Conservation (phyloP, 2,797 vertebrate genomes). For the Nasua narica region DNA sequence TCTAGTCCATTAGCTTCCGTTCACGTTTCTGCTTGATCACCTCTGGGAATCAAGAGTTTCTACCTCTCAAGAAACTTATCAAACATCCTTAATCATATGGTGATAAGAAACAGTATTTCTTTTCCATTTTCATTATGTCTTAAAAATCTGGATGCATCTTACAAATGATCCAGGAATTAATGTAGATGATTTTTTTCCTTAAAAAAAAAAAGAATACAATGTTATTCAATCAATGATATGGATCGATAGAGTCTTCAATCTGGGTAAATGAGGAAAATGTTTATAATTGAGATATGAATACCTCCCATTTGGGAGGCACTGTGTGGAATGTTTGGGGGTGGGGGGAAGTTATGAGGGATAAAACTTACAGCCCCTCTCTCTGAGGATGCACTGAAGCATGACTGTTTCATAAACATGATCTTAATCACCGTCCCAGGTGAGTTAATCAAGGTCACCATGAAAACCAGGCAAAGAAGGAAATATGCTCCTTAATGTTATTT, state of each 20-base stretch:
- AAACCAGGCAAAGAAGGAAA: constrained; percentile 11
- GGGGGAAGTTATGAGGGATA: background rate
- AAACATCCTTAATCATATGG: background rate
- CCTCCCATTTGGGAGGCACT: background rate
- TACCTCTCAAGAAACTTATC: background rate
- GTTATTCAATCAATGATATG: background rate
- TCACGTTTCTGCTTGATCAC: background rate
- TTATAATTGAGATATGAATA: background rate
- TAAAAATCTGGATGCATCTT: background rate
- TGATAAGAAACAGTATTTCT: no score
- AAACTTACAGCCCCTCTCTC: background rate
- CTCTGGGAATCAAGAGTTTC: background rate
- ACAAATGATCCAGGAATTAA: background rate
- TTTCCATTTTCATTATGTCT: background rate
- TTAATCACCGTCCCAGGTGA: background rate
- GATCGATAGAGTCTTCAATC: background rate
- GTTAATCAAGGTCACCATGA: background rate
- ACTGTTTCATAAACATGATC: background rate
- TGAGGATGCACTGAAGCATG: background rate
- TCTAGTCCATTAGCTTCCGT: background rate
- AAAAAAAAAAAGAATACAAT: background rate
- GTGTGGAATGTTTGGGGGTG: background rate
- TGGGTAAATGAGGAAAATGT: constrained; percentile 11
- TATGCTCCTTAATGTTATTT: background rate
- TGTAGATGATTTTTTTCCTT: background rate